Evolutionary conservation across 1,140 invertebrate genomes (phyloP), one percentile per base, ranked within the genome.

Genomic region (Cydia fagiglandana): DNA sequence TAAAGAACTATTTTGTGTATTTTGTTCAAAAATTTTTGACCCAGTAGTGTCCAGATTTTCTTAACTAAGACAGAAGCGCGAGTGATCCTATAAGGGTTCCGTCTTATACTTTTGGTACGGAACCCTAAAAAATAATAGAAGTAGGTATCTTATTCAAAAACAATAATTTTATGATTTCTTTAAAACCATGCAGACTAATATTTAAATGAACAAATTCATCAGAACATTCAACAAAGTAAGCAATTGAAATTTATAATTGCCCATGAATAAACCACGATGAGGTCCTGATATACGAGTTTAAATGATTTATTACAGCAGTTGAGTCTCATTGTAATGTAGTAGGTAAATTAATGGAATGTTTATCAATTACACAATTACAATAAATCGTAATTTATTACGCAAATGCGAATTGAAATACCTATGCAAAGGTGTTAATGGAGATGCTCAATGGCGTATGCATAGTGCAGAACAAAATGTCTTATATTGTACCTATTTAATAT

Each of bases 361-460:
- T 70, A 70, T 70, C 34, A 70, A 66, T 70, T 70, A 38, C 34
- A 70, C 15, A 70, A 70, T 70, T 70, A 70, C 66, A 70, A 70
- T 70, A 70, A 70, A 70, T 38, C 34, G 66, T 38, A 70, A 70
- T 70, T 70, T 38, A 70, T 70, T 70, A 70, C n/a, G 66, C 66
- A 70, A 70, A 70, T 70, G 30, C 15, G 66, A n/a, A 70, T 70
- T 20, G 66, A 70, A 34, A 70, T 70, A 70, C 66, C 34, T 70
- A 70, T 70, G 66, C 66, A 70, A 70, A 70, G 66, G 30, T 70
- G 66, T 70, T 70, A 41, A 70, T 41, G 38, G 34, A 70, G 66
- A 70, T 70, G 66, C 34, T 12, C 66, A 15, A 61, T 61, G 56
- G 20, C 56, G 24, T 24, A 61, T 61, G 56, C 56, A 24, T 7